Conservation (phyloP, 2,113 vertebrate genomes). For the Chloroceryle aenea region DNA sequence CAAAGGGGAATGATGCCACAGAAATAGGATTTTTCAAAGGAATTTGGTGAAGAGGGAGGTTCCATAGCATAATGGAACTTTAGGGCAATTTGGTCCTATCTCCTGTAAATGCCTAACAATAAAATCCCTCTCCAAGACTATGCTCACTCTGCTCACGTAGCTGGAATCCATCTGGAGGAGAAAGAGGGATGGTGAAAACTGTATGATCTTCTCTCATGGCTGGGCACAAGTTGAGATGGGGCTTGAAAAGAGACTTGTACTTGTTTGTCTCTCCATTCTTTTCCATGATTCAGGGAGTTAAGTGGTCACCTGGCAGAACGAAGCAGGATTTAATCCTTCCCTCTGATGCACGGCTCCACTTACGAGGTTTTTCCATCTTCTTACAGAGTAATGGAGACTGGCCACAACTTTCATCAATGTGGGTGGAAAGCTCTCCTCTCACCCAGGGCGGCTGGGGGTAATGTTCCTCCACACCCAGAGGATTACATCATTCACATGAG, state of each 20-base stretch:
- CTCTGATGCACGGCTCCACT: neutral
- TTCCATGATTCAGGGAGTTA: neutral
- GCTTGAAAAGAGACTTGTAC: neutral
- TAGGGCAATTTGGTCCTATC: neutral
- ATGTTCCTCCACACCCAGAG: neutral
- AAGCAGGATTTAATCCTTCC: neutral
- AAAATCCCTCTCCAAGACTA: neutral
- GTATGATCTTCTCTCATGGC: neutral
- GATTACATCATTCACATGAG: neutral
- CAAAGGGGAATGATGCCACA: neutral
- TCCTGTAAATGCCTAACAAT: neutral
- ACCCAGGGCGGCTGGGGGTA: neutral
- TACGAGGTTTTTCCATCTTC: neutral
- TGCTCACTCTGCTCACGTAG: neutral
- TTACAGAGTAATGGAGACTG: neutral
- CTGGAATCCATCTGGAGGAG: neutral
- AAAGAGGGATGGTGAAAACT: neutral
- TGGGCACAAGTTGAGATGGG: neutral
- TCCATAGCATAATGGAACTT: neutral
- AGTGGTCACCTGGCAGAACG: neutral
- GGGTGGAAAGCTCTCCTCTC: neutral
- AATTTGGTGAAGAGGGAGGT: neutral
- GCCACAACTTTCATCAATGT: neutral
- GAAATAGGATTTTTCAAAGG: neutral
- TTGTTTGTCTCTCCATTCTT: neutral